Percentiles rank a stretch among this genome's conserved stretches.
These are phyloP conservation scores for Aphaenogaster rudis DNA, from an alignment of 1,140 invertebrate species.

Conservation along the genomic window DNA sequence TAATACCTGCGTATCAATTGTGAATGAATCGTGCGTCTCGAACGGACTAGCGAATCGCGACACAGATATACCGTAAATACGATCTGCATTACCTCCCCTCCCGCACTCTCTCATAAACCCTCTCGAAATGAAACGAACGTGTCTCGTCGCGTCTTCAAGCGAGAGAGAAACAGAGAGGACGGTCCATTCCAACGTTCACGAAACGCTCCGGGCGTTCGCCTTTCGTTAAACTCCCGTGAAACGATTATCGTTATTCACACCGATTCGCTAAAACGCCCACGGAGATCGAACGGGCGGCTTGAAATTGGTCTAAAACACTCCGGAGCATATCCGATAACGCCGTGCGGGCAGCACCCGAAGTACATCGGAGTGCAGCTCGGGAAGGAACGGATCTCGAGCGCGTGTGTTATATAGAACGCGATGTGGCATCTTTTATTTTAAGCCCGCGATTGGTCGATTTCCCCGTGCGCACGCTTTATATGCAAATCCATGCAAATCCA, in stretches of 20 bases:
- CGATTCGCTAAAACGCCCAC: not conserved
- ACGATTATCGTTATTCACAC: not conserved
- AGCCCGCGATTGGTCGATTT: conserved; percentile 9
- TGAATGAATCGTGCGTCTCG: not conserved
- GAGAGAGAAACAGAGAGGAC: not conserved
- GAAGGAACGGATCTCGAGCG: not conserved
- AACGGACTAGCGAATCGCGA: not conserved
- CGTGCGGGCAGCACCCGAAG: not conserved
- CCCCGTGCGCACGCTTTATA: not conserved
- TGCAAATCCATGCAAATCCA: conserved; percentile 18
- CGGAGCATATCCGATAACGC: not conserved
- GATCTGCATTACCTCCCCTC: not conserved
- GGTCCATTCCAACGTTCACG: not conserved
- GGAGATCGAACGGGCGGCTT: not conserved
- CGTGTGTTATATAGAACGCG: not conserved
- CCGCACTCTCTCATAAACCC: not conserved
- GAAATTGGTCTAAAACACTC: not conserved
- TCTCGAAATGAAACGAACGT: not conserved
- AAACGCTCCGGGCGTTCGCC: not conserved
- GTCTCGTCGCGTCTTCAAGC: not conserved
- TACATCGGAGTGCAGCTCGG: not conserved
- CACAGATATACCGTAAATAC: not conserved
- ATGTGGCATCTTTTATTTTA: conserved; percentile 25
- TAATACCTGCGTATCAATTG: not conserved
- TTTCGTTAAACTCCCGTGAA: not conserved